A percentile compares a stretch with the other conserved stretches of the same genome.
phyloP scores from a whole-genome alignment of 2,113 vertebrate species.

The Gallinago media region DNA sequence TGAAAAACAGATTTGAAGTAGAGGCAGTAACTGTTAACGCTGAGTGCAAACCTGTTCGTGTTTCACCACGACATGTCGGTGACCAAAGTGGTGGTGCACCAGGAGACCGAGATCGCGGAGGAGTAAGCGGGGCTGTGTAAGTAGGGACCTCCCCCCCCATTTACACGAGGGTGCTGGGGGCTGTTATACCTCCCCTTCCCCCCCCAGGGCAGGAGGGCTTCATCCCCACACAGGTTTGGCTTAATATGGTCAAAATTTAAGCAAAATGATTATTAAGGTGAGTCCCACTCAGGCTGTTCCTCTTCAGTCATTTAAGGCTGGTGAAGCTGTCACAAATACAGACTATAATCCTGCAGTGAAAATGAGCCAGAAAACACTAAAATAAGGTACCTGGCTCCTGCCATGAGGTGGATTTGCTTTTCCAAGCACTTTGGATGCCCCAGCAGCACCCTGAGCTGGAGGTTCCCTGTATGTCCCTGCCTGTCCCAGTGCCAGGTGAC shows the following conservation, averaged over 20 bases:
- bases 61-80: slow-evolving; percentile 99
- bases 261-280: not conserved
- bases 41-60: too few relatives aligned
- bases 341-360: not conserved
- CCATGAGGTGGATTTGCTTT: not conserved
- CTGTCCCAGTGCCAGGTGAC: not conserved
- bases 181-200: too few relatives aligned
- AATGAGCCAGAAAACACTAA: not conserved
- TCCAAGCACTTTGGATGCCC: rapidly evolving
- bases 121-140: slow-evolving; percentile 79
- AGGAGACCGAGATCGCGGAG: slow-evolving; percentile 95
- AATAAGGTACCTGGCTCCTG: not conserved
- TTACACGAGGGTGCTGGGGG: rapidly evolving
- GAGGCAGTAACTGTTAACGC: too few relatives aligned
- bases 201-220: not conserved
- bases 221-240: not conserved
- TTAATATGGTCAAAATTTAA: not conserved
- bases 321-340: not conserved
- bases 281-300: not conserved
- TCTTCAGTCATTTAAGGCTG: not conserved
- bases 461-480: not conserved
- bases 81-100: slow-evolving; percentile 98
- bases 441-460: not conserved
- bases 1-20: too few relatives aligned
- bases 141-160: not conserved